phyloP scores from a whole-genome alignment of 2,113 vertebrate genomes.

The Balaeniceps rex region DNA sequence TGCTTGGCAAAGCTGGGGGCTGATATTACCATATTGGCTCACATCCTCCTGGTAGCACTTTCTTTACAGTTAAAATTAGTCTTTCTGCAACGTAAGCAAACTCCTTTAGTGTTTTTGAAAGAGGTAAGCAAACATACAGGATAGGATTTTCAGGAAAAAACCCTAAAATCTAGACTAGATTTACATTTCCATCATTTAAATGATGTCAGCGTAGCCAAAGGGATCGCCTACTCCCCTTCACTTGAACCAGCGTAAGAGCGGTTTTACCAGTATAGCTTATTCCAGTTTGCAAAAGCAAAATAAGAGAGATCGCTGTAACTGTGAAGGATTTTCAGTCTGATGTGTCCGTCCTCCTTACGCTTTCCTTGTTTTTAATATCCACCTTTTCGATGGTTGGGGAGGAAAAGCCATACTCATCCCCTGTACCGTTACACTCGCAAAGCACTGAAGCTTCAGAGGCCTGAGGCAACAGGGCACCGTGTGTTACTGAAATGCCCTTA shows the following conservation, averaged over 20 bases:
- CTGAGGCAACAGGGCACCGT: not conserved
- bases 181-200: fast-evolving
- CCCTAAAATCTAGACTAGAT: not conserved
- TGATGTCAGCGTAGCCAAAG: fast-evolving
- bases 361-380: too few species aligned
- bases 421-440: fast-evolving
- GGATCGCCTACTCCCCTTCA: not conserved
- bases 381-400: not conserved
- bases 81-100: not conserved
- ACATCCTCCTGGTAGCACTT: not conserved
- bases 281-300: not conserved
- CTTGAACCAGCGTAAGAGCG: not conserved
- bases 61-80: not conserved
- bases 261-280: not conserved
- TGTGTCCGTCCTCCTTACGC: too few species aligned
- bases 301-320: not conserved
- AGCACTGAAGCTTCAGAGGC: not conserved
- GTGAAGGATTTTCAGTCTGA: not conserved
- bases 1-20: not conserved
- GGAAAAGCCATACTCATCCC: fast-evolving
- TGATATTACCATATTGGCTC: slow-evolving; percentile 8
- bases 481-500: not conserved
- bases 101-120: not conserved
- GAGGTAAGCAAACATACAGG: fast-evolving
- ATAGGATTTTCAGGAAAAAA: not conserved